phyloP scores from a whole-genome alignment of 2,797 vertebrate genomes.

The Tiaroga cobitis region DNA sequence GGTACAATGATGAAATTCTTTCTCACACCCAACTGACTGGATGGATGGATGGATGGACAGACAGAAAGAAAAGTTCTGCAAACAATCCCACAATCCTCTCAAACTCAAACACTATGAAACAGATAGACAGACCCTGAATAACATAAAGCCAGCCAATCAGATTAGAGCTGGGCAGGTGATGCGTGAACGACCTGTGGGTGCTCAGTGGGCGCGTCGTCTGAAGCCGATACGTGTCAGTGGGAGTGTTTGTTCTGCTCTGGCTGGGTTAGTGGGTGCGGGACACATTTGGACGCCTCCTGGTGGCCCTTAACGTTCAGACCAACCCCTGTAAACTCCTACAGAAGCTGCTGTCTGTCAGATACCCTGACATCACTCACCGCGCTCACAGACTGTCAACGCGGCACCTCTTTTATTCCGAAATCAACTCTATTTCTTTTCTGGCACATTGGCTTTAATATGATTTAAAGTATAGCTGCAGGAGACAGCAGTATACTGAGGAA shows the following conservation, averaged over 20 bases:
- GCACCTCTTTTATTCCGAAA: conserved; percentile 39
- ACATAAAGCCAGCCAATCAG: not conserved
- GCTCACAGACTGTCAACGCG: conserved; percentile 14
- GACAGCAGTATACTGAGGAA: conserved; percentile 25
- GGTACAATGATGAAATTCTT: not conserved
- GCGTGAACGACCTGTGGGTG: not conserved
- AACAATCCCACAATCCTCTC: not conserved
- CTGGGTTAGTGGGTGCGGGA: conserved; percentile 39
- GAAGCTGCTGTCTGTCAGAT: conserved; percentile 30
- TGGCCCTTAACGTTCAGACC: conserved; percentile 44
- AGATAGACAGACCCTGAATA: not conserved
- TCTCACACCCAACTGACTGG: not conserved
- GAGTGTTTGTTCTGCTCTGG: conserved; percentile 32
- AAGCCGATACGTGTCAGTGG: not conserved
- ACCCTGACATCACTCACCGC: conserved; percentile 36
- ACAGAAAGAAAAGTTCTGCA: too few relatives aligned
- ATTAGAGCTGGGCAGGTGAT: not conserved
- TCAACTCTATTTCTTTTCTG: conserved; percentile 45
- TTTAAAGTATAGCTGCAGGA: conserved; percentile 46
- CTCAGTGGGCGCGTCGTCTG: not conserved
- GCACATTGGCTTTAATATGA: conserved; percentile 46
- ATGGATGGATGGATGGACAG: too few relatives aligned
- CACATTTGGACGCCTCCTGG: conserved; percentile 34
- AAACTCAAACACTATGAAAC: too few relatives aligned
- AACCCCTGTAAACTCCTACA: conserved; percentile 41